A percentile compares a stretch with the other conserved stretches of the same genome.
Conservation (phyloP, 2,888 invertebrate species). For the Hypolimnas misippus region DNA sequence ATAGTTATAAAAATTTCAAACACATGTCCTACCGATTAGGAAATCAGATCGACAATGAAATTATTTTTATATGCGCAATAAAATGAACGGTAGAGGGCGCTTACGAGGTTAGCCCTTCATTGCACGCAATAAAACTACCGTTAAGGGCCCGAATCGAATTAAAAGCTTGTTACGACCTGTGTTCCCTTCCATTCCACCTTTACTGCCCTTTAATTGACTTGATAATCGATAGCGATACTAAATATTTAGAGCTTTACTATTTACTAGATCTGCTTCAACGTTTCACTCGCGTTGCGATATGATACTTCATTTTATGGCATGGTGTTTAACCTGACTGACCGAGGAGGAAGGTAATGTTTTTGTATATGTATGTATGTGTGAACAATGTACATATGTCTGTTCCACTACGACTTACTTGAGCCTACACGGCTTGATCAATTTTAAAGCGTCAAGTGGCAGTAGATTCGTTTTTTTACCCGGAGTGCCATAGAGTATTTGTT, state of each 20-base stretch:
- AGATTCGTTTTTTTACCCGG: no score
- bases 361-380: no score
- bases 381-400: no score
- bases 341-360: no score
- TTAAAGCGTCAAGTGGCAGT: no score
- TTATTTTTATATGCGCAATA: slow-evolving; percentile 16
- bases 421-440: no score
- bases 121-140: slow-evolving; percentile 36
- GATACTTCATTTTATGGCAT: no score
- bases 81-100: slow-evolving; percentile 25
- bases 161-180: slow-evolving; percentile 39
- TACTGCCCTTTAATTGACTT: slow-evolving; percentile 33
- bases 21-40: slow-evolving; percentile 1
- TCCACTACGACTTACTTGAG: no score
- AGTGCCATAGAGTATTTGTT: no score
- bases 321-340: no score
- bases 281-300: no score
- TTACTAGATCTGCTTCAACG: no score
- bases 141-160: slow-evolving; percentile 40
- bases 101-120: slow-evolving; percentile 30
- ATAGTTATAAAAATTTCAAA: neutral
- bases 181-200: slow-evolving; percentile 17
- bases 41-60: neutral
- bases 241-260: neutral
- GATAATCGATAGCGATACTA: slow-evolving; percentile 24